Base-by-base conservation (phyloP, 2,113 vertebrate genomes). In the Pollachius pollachius region DNA sequence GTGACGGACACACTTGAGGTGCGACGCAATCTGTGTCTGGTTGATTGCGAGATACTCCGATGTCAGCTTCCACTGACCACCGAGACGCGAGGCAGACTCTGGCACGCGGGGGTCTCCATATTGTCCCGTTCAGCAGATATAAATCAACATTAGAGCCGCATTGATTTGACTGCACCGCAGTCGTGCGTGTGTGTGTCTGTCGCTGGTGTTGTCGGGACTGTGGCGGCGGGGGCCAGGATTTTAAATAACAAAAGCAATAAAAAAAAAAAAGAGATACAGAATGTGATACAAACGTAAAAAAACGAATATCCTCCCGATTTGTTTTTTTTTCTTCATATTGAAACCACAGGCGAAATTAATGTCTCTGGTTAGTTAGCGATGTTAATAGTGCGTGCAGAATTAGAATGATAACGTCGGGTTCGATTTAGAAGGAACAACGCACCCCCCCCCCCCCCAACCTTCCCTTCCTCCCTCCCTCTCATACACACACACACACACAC, bases 311-410 rank as follows among this genome's bases (percentile, higher is more conserved):
- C 84, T 83, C 56, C 15, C 19, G 23, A n/a, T 48, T 9, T 41
- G 9, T 67, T 13, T 30, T 30, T 5, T 30, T 64, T 79, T 52
- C 78, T 54, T 82, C 78, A 85, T 81, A 86, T 61, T 70, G 68
- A 84, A 70, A 73, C 71, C 30, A 59, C 67, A 70, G 80, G 84
- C 83, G 83, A 87, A 87, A 89, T 86, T 70, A 90, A 86, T 83
- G 84, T 85, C 65, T 52, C 71, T 72, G 89, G 86, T 91, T 91
- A 88, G 89, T 91, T 91, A 89, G 84, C 69, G 72, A 5, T 89
- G 85, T 85, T 89, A 91, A 92, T 88, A 87, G 82, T 80, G 87
- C 86, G 70, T 89, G 85, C 63, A 89, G 76, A 89, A 91, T 89
- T 89, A 90, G 87, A 88, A 89, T 87, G 83, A 82, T 80, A 85